Percentiles rank a stretch among this genome's conserved stretches.
These are phyloP conservation scores for Bufo bufo DNA, from an alignment of 2,113 vertebrate species.

Conservation along the genomic window DNA sequence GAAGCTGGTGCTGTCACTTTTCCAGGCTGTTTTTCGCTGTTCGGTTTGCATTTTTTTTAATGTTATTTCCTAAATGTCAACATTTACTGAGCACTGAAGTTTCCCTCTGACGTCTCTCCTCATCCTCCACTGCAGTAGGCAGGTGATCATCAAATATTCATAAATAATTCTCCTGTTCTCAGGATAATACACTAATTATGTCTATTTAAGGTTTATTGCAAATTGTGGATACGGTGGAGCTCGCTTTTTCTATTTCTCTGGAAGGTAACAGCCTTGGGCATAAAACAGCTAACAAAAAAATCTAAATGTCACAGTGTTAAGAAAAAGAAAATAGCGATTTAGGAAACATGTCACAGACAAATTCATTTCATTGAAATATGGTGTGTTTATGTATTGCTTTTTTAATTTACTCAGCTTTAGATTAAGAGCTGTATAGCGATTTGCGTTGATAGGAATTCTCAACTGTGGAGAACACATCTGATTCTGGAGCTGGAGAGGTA, in stretches of 20 bases:
- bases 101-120: background rate
- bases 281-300: constrained; percentile 56
- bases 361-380: constrained; percentile 34
- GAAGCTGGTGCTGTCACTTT: constrained; percentile 22
- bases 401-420: constrained; percentile 24
- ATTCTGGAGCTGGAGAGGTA: background rate
- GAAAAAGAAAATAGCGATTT: constrained; percentile 43
- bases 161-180: constrained; percentile 62
- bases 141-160: constrained; percentile 53
- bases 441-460: background rate
- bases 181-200: constrained; percentile 66
- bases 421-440: constrained; percentile 15
- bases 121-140: background rate
- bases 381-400: constrained; percentile 16
- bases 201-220: constrained; percentile 66
- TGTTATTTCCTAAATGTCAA: constrained; percentile 46
- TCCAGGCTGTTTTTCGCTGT: constrained; percentile 3
- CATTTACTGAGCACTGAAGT: constrained; percentile 25
- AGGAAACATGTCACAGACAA: constrained; percentile 48
- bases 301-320: constrained; percentile 47
- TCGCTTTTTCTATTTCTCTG: constrained; percentile 54
- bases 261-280: constrained; percentile 63
- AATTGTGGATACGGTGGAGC: constrained; percentile 57
- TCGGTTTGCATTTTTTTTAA: constrained; percentile 20
- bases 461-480: background rate